These are phyloP conservation scores for Sarotherodon lohbergeri DNA, from an alignment of 2,113 vertebrate genomes.

Conservation along the genomic window DNA sequence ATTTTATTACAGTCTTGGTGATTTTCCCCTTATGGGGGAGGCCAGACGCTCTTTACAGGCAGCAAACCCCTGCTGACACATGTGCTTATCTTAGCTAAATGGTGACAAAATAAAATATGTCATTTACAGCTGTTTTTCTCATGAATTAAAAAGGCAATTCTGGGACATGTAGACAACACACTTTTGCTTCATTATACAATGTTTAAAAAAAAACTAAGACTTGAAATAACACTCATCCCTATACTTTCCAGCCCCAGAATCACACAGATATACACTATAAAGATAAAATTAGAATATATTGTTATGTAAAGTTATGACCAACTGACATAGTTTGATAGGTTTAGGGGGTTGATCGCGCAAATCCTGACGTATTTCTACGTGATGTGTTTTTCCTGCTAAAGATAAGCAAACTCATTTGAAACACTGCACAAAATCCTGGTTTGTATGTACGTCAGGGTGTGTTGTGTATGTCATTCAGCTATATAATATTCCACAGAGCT, in stretches of 20 bases:
- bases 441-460: neutral
- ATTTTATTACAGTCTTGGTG: neutral
- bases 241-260: neutral
- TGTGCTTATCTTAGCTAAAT: neutral
- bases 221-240: neutral
- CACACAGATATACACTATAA: neutral
- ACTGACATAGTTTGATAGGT: neutral
- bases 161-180: neutral
- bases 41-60: neutral
- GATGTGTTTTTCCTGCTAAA: neutral
- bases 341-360: neutral
- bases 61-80: neutral
- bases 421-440: neutral
- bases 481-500: neutral
- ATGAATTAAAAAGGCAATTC: neutral
- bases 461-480: neutral
- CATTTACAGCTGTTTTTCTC: neutral
- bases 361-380: accelerated
- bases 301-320: neutral
- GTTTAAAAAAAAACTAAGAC: neutral
- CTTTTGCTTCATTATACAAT: neutral
- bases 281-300: neutral
- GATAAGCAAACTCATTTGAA: neutral
- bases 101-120: neutral
- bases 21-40: neutral